Evolutionary conservation across 2,113 vertebrate genomes (phyloP), one percentile per base, ranked within the genome.

Genomic region (Synchiropus splendidus): DNA sequence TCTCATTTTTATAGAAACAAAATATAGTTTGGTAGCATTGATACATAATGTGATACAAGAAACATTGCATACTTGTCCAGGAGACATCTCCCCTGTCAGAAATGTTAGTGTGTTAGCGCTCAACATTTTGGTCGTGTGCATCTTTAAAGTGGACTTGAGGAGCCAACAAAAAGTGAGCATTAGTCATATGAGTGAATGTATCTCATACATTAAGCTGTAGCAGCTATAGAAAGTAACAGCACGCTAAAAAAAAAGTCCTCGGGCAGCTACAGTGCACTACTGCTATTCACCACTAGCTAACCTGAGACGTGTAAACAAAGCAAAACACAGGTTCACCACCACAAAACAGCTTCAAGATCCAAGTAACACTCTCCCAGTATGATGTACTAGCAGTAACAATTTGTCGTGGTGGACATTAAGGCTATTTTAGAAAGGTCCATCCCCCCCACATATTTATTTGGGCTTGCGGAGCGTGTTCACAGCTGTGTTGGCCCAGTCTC

Each of bases 401-500:
- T 12, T 18, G 21, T n/a, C n/a, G n/a, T n/a, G n/a, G n/a, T n/a
- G 62, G 32, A 18, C 37, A 13, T 60, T 31, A 51, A 10, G 21
- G 21, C 21, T 27, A 27, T 27, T 27, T 27, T 27, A 6, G 15
- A 54, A 61, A 73, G 39, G 54, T 47, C 41, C 57, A 16, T 48
- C 17, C 48, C 40, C 60, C 8, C 49, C 16, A 45, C 32, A 52
- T 18, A 39, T 3, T 9, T 6, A 80, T 55, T 67, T 76, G 37
- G 65, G 44, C 53, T 82, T 79, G 48, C 45, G 31, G 32, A 80
- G 18, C 32, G 55, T 70, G 61, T 54, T 69, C 38, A 57, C 65
- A 49, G 79, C 65, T 27, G 70, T 63, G 45, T 72, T 36, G 30
- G 70, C 68, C 77, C 67, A 80, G 14, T 52, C 58, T 36, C 67